phyloP scores from a whole-genome alignment of 2,888 invertebrate species.

The Aphodius granarius region DNA sequence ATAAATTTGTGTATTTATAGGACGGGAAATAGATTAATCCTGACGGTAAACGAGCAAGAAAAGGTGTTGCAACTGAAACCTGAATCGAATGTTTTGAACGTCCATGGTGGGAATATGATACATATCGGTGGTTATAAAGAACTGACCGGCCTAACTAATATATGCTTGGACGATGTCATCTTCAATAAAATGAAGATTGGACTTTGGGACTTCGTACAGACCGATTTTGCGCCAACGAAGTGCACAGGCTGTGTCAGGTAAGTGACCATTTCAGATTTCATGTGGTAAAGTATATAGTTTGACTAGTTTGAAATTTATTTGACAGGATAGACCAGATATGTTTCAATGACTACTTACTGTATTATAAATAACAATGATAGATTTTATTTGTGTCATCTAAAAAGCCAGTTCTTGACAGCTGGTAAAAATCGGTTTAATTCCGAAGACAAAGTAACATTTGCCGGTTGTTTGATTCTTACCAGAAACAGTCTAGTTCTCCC shows the following conservation, averaged over 20 bases:
- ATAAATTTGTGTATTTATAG: constrained; percentile 12
- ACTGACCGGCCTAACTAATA: constrained; percentile 62
- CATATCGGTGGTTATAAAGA: constrained; percentile 39
- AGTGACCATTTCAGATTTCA: too few relatives aligned
- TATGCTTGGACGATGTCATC: constrained; percentile 79
- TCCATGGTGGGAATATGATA: constrained; percentile 29
- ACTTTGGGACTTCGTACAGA: constrained; percentile 82
- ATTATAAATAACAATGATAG: too few relatives aligned
- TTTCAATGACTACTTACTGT: too few relatives aligned
- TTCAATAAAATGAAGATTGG: constrained; percentile 80
- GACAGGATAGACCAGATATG: too few relatives aligned
- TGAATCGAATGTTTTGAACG: constrained; percentile 28
- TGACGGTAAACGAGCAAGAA: constrained; percentile 20
- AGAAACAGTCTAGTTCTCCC: too few relatives aligned
- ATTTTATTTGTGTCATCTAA: too few relatives aligned
- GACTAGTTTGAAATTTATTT: not conserved
- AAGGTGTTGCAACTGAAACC: not conserved
- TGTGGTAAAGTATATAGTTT: not conserved
- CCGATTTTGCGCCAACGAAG: constrained; percentile 54
- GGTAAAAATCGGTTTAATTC: too few relatives aligned
- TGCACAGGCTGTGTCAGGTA: constrained; percentile 47
- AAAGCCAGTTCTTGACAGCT: too few relatives aligned
- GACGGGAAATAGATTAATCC: constrained; percentile 10
- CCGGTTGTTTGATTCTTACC: too few relatives aligned
- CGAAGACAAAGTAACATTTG: too few relatives aligned